Percentiles rank a stretch among this genome's conserved stretches.
These are phyloP conservation scores for Phallusia fumigata DNA, from an alignment of 23 tunicate genomes.

Conservation along the genomic window DNA sequence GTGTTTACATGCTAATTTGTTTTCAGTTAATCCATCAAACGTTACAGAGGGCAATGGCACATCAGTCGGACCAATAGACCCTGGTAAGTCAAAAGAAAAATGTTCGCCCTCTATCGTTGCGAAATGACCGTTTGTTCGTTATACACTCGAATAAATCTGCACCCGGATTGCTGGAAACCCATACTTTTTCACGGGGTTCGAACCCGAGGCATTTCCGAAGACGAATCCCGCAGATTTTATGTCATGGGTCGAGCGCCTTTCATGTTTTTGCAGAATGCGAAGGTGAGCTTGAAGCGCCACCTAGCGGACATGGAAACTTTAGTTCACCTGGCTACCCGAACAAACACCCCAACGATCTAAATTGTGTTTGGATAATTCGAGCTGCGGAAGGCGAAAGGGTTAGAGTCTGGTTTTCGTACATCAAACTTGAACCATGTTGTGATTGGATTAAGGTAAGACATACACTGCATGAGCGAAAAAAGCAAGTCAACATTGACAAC, in stretches of 20 bases:
- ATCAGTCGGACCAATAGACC: not conserved
- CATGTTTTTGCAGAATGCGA: conserved; percentile 5
- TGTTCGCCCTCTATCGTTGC: not conserved
- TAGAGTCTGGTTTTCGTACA: conserved; percentile 15
- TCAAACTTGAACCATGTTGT: conserved; percentile 18
- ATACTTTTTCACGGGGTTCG: too few relatives aligned
- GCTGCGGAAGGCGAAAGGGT: conserved; percentile 19
- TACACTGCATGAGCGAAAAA: not conserved
- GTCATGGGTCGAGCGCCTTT: not conserved
- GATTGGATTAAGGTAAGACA: conserved; percentile 26
- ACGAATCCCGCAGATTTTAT: not conserved
- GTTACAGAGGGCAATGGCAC: not conserved
- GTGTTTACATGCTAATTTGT: not conserved
- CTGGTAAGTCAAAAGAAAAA: not conserved
- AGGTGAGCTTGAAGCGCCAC: conserved; percentile 16
- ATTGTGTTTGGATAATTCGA: conserved; percentile 17
- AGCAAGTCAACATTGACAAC: too few relatives aligned
- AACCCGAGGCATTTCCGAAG: not conserved
- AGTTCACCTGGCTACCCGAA: conserved; percentile 10
- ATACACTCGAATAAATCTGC: too few relatives aligned
- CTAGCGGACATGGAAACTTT: not conserved
- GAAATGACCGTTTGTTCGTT: not conserved
- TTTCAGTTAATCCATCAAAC: not conserved
- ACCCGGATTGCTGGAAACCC: too few relatives aligned
- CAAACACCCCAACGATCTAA: not conserved